phyloP scores from a whole-genome alignment of 2,113 vertebrate genomes.

The Lophius piscatorius region DNA sequence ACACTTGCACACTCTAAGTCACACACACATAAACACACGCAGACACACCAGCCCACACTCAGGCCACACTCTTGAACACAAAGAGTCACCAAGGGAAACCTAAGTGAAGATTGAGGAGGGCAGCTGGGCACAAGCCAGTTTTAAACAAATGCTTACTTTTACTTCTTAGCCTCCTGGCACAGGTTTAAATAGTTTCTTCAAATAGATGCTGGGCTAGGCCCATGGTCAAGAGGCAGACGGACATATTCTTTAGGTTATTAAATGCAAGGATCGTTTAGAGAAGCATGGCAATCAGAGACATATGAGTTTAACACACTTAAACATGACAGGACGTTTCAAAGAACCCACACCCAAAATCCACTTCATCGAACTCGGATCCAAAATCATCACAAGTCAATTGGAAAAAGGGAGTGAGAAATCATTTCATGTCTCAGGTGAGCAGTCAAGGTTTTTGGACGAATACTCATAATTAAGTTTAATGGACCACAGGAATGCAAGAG shows the following conservation, averaged over 20 bases:
- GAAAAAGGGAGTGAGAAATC: constrained; percentile 2
- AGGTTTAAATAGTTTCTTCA: constrained; percentile 39
- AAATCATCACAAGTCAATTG: constrained; percentile 1
- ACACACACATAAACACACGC: constrained; percentile 72
- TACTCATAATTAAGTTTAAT: constrained; percentile 55
- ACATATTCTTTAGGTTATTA: constrained; percentile 30
- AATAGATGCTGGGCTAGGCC: constrained; percentile 41
- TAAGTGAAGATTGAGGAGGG: constrained; percentile 79
- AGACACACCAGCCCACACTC: constrained; percentile 65
- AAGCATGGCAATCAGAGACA: constrained; percentile 9
- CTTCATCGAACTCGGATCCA: background rate
- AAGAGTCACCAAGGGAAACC: constrained; percentile 79
- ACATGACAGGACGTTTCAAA: background rate
- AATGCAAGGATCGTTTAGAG: constrained; percentile 31
- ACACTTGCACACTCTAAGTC: constrained; percentile 72
- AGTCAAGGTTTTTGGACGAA: constrained; percentile 38
- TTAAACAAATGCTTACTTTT: constrained; percentile 78
- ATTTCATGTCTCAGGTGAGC: constrained; percentile 30
- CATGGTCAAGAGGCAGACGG: constrained; percentile 47
- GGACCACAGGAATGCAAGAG: constrained; percentile 37
- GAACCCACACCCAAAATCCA: background rate
- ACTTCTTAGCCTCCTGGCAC: constrained; percentile 73
- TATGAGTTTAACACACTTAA: constrained; percentile 12
- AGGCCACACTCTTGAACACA: constrained; percentile 66
- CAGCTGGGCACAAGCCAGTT: constrained; percentile 81